Base-by-base conservation (phyloP, 2,113 vertebrate species). In the Ochotona princeps region DNA sequence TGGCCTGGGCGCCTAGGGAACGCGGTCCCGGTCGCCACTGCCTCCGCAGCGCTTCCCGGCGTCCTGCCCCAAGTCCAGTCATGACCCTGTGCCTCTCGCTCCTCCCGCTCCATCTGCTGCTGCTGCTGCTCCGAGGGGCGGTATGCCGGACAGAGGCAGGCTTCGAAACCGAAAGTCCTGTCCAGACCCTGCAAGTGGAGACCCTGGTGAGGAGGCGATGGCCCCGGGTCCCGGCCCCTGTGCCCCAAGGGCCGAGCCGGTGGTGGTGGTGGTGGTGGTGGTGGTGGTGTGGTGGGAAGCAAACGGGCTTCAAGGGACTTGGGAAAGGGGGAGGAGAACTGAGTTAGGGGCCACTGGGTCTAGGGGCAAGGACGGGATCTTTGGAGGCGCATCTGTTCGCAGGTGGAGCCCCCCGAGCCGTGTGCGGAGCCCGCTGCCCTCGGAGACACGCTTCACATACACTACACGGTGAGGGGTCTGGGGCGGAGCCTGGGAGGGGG, bases 381-480 rank as follows among this genome's bases (percentile, higher is more conserved):
- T 78, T 51, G 80, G 89, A 51, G 54, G 87, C 30, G 73, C 61
- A 67, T 51, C 81, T 35, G 21, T 96, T 75, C 49, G 17, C 28
- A 98, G 98, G 97, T 98, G 91, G 30, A 96, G 51, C 90, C 97
- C 30, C 97, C 92, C 0, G 99, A 99, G 83, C 98, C 97, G 90
- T 99, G 99, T 89, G 96, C 97, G 38, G 97, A 98, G 74, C 95
- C 97, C 49, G 98, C 99, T 67, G 95, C 95, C 13, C 96, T 98
- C 94, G 99, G 99, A 94, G 99, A 99, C 98, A 99, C 98, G 76
- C 97, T 99, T 74, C 98, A 98, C 26, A 99, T 99, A 94, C 99
- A 99, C 96, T 99, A 99, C 97, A 99, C 99, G 98, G 99, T 99
- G 96, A 99, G 98, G 96, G 90, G 79, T 9, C 25, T 18, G 54